phyloP scores from a whole-genome alignment of 2,888 invertebrate species.

The Hofmannophila pseudospretella region DNA sequence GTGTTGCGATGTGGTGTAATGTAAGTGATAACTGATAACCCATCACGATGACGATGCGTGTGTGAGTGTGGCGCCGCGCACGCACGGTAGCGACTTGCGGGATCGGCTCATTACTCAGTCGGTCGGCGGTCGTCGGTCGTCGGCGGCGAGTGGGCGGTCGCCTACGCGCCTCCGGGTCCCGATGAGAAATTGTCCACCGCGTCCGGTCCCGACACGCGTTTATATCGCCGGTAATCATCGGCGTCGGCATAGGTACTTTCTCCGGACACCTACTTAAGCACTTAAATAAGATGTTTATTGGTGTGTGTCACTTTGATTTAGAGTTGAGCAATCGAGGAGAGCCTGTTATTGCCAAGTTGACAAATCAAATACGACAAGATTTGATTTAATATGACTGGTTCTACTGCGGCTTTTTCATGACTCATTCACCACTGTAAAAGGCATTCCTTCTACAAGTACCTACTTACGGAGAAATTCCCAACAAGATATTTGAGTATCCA shows the following conservation, averaged over 20 bases:
- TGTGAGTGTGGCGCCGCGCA: conserved; percentile 16
- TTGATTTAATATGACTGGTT: neutral
- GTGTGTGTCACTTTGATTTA: conserved; percentile 1
- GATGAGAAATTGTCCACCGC: conserved; percentile 36
- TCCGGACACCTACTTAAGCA: conserved; percentile 38
- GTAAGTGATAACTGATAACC: too few species aligned
- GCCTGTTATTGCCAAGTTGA: neutral
- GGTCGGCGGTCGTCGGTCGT: conserved; percentile 14
- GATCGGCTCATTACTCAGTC: conserved; percentile 16
- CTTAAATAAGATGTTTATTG: conserved; percentile 3
- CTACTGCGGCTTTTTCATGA: too few species aligned
- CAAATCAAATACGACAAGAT: neutral
- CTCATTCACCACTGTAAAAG: too few species aligned
- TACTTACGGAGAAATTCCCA: too few species aligned
- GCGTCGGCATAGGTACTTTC: conserved; percentile 40
- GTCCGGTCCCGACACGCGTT: conserved; percentile 33
- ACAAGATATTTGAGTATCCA: too few species aligned
- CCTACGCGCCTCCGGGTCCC: conserved; percentile 26
- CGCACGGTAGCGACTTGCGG: conserved; percentile 5
- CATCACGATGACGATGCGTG: too few species aligned
- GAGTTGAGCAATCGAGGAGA: neutral
- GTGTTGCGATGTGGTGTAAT: too few species aligned
- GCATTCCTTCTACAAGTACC: too few species aligned
- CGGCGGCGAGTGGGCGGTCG: conserved; percentile 41
- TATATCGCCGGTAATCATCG: conserved; percentile 27